phyloP scores from a whole-genome alignment of 1,140 invertebrate genomes.

The Leptinotarsa undecemlineata region DNA sequence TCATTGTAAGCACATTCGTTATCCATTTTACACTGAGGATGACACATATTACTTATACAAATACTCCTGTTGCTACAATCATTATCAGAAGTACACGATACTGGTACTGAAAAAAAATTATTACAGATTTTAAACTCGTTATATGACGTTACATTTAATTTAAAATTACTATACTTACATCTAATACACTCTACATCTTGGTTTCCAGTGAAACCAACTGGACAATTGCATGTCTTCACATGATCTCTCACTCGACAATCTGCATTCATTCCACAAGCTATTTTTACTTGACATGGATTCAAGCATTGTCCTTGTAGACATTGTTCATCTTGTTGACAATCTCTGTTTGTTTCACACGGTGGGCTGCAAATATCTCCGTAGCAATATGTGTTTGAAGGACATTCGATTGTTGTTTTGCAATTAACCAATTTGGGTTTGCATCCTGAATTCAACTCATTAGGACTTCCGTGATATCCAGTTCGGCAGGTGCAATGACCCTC shows the following conservation, averaged over 20 bases:
- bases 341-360: conserved; percentile 77
- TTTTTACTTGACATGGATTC: conserved; percentile 77
- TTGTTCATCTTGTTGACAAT: conserved; percentile 77
- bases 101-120: conserved; percentile 64
- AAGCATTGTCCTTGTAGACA: conserved; percentile 83
- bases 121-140: background rate
- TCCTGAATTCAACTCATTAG: conserved; percentile 68
- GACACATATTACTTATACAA: conserved; percentile 79
- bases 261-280: conserved; percentile 88
- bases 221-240: conserved; percentile 79
- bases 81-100: conserved; percentile 69
- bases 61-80: conserved; percentile 69
- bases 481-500: conserved; percentile 76
- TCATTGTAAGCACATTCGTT: conserved; percentile 88
- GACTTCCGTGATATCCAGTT: conserved; percentile 75
- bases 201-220: conserved; percentile 84
- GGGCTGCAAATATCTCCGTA: conserved; percentile 79
- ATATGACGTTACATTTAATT: background rate
- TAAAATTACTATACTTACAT: conserved; percentile 61
- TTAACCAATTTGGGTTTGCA: conserved; percentile 75
- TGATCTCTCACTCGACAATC: conserved; percentile 77
- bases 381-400: conserved; percentile 78
- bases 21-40: conserved; percentile 74
- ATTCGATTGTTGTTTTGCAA: conserved; percentile 73
- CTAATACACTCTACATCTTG: conserved; percentile 82